These are phyloP conservation scores for Vollenhovia emeryi DNA, from an alignment of 1,140 invertebrate species.

Conservation along the genomic window DNA sequence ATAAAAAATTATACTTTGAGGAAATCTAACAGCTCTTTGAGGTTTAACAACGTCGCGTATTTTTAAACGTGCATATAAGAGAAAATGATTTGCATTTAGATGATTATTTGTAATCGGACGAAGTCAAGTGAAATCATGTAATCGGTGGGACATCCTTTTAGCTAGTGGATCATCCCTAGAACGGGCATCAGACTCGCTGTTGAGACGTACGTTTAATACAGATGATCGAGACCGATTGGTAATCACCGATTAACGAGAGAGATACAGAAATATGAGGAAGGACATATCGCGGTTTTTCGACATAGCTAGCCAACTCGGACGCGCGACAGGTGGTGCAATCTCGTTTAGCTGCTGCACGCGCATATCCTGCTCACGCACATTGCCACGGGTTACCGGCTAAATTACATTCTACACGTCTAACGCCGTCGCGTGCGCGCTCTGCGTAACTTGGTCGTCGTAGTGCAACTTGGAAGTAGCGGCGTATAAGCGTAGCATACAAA, in stretches of 20 bases:
- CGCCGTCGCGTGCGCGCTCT: slow-evolving; percentile 20
- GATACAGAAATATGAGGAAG: background rate
- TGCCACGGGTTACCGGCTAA: slow-evolving; percentile 38
- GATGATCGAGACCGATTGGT: background rate
- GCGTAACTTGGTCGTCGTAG: slow-evolving; percentile 43
- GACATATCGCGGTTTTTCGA: slow-evolving; percentile 12
- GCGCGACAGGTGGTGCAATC: slow-evolving; percentile 55
- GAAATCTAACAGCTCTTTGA: too few species aligned
- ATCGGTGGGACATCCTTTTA: too few species aligned
- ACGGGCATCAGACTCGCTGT: too few species aligned
- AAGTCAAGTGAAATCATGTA: too few species aligned
- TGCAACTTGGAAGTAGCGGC: slow-evolving; percentile 43
- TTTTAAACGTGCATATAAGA: too few species aligned
- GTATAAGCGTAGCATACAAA: slow-evolving; percentile 53
- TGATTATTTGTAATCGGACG: too few species aligned
- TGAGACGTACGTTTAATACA: background rate
- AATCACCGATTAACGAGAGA: background rate
- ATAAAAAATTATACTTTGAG: too few species aligned
- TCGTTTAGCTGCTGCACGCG: slow-evolving; percentile 21
- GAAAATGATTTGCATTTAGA: too few species aligned
- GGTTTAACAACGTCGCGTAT: too few species aligned
- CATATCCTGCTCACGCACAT: slow-evolving; percentile 26
- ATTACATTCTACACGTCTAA: slow-evolving; percentile 50
- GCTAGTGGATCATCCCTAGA: too few species aligned
- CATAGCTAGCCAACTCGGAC: background rate